Percentiles rank a stretch among this genome's conserved stretches.
Conservation (phyloP, 2,888 invertebrate species). For the Orgyia antiqua region DNA sequence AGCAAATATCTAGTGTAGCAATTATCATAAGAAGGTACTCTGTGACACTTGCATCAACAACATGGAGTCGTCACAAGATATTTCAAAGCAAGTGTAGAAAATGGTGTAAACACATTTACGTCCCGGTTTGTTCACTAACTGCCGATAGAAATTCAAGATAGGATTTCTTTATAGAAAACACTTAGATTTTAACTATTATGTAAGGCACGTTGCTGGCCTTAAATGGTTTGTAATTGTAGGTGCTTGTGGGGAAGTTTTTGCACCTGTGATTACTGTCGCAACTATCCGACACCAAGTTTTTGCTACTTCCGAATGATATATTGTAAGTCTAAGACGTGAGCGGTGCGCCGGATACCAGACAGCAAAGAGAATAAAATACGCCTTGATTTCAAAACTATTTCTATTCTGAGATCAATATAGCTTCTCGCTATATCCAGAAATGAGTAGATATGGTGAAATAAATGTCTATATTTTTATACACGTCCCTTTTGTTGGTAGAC, state of each 20-base stretch:
- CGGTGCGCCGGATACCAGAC: conserved; percentile 15
- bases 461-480: too few relatives aligned
- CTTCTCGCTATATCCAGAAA: conserved; percentile 34
- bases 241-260: conserved; percentile 59
- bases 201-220: conserved; percentile 62
- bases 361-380: conserved; percentile 13
- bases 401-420: conserved; percentile 30
- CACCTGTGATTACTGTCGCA: conserved; percentile 58
- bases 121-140: conserved; percentile 23
- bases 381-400: conserved; percentile 12
- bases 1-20: conserved; percentile 2
- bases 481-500: too few relatives aligned
- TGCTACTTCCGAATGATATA: conserved; percentile 62
- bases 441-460: conserved; percentile 29
- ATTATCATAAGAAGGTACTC: conserved; percentile 19
- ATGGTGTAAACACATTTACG: conserved; percentile 18
- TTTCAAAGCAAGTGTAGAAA: conserved; percentile 23
- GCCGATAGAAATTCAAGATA: conserved; percentile 27
- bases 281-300: conserved; percentile 63
- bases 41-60: conserved; percentile 21
- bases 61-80: conserved; percentile 17
- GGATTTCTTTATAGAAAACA: conserved; percentile 43
- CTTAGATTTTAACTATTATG: conserved; percentile 59
- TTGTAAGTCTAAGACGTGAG: conserved; percentile 32
- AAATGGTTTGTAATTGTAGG: conserved; percentile 72